These are phyloP conservation scores for Rhinoptilus africanus DNA, from an alignment of 2,113 vertebrate genomes.

Conservation along the genomic window DNA sequence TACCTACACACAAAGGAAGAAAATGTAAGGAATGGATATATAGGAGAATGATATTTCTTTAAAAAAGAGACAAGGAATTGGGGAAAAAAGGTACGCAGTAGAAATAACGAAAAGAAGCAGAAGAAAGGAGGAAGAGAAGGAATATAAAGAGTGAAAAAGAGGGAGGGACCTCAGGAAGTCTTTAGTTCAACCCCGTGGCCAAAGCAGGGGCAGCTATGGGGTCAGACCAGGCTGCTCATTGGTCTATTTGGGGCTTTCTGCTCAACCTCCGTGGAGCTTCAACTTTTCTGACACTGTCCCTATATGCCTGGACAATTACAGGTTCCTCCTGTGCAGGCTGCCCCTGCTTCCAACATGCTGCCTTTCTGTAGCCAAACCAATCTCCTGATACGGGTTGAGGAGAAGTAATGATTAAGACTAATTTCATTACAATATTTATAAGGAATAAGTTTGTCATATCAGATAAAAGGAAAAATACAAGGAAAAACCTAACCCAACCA, in stretches of 20 bases:
- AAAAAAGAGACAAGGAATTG: background rate
- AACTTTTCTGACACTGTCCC: background rate
- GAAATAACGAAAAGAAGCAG: background rate
- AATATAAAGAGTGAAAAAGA: background rate
- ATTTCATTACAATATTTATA: background rate
- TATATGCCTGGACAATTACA: background rate
- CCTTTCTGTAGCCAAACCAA: background rate
- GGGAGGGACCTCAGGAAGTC: background rate
- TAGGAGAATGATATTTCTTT: background rate
- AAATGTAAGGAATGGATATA: background rate
- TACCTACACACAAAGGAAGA: background rate
- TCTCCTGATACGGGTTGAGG: background rate
- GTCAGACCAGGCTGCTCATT: background rate
- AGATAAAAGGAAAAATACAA: background rate
- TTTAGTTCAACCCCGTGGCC: accelerated
- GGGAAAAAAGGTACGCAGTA: background rate
- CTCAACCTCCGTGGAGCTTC: background rate
- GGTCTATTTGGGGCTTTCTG: background rate
- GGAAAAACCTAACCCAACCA: background rate
- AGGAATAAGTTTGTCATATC: background rate
- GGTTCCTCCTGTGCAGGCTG: background rate
- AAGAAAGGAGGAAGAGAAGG: background rate
- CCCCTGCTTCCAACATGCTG: background rate
- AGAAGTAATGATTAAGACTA: background rate
- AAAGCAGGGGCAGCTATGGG: background rate